A percentile compares a stretch with the other conserved stretches of the same genome.
Conservation (phyloP, 2,888 invertebrate species). For the Crepidodera aurea region DNA sequence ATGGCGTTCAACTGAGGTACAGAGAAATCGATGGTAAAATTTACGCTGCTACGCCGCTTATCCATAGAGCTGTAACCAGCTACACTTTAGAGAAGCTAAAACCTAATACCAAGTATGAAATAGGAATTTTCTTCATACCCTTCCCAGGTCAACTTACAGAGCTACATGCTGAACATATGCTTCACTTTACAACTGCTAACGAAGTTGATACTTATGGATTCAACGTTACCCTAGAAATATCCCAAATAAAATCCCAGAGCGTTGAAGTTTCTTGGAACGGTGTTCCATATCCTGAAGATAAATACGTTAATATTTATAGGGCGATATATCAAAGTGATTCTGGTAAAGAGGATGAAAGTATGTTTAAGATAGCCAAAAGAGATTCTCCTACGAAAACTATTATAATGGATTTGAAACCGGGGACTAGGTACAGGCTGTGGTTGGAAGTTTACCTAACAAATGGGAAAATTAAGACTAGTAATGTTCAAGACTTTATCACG, state of each 20-base stretch:
- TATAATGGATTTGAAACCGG: constrained; percentile 76
- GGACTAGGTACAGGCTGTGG: constrained; percentile 87
- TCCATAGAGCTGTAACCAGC: constrained; percentile 81
- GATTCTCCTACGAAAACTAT: constrained; percentile 74
- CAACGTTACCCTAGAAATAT: constrained; percentile 73
- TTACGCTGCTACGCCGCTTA: constrained; percentile 83
- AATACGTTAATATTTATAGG: constrained; percentile 88
- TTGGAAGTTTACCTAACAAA: constrained; percentile 89
- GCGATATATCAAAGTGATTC: constrained; percentile 82
- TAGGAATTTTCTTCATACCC: constrained; percentile 84
- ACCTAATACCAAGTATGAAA: constrained; percentile 81
- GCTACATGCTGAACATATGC: constrained; percentile 73
- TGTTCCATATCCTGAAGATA: constrained; percentile 87
- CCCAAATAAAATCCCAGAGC: constrained; percentile 75
- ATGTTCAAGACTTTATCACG: constrained; percentile 87
- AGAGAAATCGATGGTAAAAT: constrained; percentile 83
- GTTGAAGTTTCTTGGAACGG: constrained; percentile 85
- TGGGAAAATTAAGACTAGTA: constrained; percentile 88
- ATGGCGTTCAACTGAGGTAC: constrained; percentile 87
- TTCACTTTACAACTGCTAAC: constrained; percentile 76
- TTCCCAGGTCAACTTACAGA: constrained; percentile 82
- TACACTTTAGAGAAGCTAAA: constrained; percentile 81
- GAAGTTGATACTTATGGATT: constrained; percentile 84
- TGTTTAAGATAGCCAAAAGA: constrained; percentile 78
- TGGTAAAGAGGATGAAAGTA: constrained; percentile 76